Percentiles rank a stretch among this genome's conserved stretches.
Evolutionary conservation across 2,888 invertebrate species (phyloP).

Genomic region (Troides oblongomaculatus): DNA sequence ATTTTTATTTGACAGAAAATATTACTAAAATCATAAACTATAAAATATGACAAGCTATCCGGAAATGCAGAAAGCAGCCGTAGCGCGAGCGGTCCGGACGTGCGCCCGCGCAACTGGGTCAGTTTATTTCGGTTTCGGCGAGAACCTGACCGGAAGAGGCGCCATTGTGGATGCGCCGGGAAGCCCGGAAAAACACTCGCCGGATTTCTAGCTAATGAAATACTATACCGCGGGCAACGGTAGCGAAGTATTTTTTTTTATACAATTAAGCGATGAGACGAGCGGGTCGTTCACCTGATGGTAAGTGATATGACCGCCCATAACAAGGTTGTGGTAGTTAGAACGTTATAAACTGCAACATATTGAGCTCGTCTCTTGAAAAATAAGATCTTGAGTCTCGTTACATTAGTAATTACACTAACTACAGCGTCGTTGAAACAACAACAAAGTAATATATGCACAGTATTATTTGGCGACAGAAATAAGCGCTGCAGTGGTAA

Average conservation of each 20-base stretch:
- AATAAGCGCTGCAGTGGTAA: no score
- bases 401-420: no score
- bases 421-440: no score
- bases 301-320: no score
- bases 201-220: constrained; percentile 78
- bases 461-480: no score
- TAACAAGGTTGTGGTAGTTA: no score
- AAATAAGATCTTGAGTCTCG: no score
- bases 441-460: no score
- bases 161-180: constrained; percentile 77
- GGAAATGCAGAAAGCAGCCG: constrained; percentile 73
- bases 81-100: constrained; percentile 65
- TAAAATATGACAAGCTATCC: constrained; percentile 73
- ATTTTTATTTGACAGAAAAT: constrained; percentile 18
- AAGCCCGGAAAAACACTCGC: constrained; percentile 75
- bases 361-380: no score
- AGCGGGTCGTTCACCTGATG: no score
- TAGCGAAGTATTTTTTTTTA: constrained; percentile 41
- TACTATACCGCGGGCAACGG: constrained; percentile 61
- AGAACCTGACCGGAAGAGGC: constrained; percentile 78
- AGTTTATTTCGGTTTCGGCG: constrained; percentile 80
- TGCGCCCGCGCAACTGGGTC: constrained; percentile 73
- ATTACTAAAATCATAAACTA: constrained; percentile 60
- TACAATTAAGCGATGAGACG: no score
- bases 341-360: no score